These are phyloP conservation scores for Neodiprion virginianus DNA, from an alignment of 1,140 invertebrate genomes.

Conservation along the genomic window DNA sequence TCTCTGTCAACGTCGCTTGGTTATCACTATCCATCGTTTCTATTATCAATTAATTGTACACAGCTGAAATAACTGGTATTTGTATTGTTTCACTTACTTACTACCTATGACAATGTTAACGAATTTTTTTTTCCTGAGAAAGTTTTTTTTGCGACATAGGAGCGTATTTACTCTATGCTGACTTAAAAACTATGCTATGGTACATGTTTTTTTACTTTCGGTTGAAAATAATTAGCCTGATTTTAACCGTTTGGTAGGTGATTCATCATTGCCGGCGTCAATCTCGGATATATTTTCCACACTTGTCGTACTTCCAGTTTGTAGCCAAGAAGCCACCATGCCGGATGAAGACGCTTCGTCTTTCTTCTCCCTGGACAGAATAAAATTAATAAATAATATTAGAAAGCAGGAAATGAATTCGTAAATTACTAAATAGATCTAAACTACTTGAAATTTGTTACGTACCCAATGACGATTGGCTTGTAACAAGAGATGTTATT, in stretches of 20 bases:
- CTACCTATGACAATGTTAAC: too few species aligned
- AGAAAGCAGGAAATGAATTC: conserved; percentile 6
- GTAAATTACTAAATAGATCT: conserved; percentile 13
- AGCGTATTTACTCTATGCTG: too few species aligned
- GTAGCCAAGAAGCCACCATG: conserved; percentile 49
- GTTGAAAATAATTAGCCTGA: not conserved
- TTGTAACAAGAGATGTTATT: conserved; percentile 74
- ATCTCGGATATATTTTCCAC: conserved; percentile 32
- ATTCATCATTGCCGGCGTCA: conserved; percentile 13
- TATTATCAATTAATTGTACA: too few species aligned
- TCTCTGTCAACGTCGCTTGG: too few species aligned
- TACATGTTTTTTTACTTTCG: too few species aligned
- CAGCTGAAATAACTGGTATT: too few species aligned
- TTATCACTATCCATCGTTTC: too few species aligned
- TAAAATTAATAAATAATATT: conserved; percentile 37
- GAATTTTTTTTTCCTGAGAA: too few species aligned
- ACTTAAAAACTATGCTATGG: too few species aligned
- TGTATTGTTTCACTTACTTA: too few species aligned
- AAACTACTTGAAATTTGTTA: conserved; percentile 18
- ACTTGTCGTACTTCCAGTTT: conserved; percentile 31
- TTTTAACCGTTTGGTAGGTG: not conserved
- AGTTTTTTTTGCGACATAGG: too few species aligned
- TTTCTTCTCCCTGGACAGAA: conserved; percentile 38
- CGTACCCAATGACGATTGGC: conserved; percentile 51
- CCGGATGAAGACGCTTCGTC: conserved; percentile 28